Conservation (phyloP, 2,888 invertebrate species). For the Amphipyra berbera region DNA sequence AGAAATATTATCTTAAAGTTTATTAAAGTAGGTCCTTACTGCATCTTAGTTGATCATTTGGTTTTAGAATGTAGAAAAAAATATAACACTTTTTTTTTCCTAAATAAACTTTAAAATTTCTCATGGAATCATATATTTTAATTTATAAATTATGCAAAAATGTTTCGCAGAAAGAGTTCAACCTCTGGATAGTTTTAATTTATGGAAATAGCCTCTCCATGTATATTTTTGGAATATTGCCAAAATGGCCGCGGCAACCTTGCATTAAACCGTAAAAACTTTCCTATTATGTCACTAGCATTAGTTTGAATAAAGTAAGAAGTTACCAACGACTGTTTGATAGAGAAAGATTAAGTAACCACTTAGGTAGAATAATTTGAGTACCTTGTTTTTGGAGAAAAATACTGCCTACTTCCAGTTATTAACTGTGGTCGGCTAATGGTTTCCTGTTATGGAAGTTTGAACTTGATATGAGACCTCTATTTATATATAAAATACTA, state of each 20-base stretch:
- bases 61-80: too few relatives aligned
- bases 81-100: too few relatives aligned
- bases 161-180: not conserved
- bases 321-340: slow-evolving; percentile 18
- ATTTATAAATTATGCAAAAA: slow-evolving; percentile 1
- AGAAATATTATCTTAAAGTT: too few relatives aligned
- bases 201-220: slow-evolving; percentile 13
- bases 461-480: too few relatives aligned
- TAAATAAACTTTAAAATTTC: too few relatives aligned
- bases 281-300: slow-evolving; percentile 2
- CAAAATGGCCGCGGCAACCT: slow-evolving; percentile 10
- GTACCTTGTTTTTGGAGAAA: not conserved
- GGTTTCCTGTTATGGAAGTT: too few relatives aligned
- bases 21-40: too few relatives aligned
- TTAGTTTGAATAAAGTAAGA: slow-evolving; percentile 13
- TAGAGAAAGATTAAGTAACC: slow-evolving; percentile 14
- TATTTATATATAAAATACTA: too few relatives aligned
- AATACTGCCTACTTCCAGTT: not conserved
- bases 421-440: not conserved
- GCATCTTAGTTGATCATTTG: too few relatives aligned
- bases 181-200: slow-evolving; percentile 13
- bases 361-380: slow-evolving; percentile 17
- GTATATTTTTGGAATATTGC: slow-evolving; percentile 28
- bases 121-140: not conserved
- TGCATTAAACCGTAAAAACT: slow-evolving; percentile 16